phyloP scores from a whole-genome alignment of 2,888 invertebrate species.

The Philhelius pedissequus region DNA sequence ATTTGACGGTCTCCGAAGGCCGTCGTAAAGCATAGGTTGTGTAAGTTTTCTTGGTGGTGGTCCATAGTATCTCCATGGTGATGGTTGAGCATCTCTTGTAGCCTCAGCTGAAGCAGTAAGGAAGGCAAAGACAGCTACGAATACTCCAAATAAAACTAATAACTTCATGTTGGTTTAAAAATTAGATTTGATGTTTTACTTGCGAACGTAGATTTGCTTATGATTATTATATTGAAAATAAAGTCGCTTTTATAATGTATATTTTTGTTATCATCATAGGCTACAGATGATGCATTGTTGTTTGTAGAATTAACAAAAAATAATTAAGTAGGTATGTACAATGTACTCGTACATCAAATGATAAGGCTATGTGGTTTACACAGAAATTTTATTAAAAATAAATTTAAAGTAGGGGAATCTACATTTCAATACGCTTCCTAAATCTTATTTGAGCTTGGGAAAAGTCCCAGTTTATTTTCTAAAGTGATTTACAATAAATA shows the following conservation, averaged over 20 bases:
- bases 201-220: background rate
- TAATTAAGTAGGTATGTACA: too few species aligned
- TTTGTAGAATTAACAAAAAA: background rate
- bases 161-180: conserved; percentile 22
- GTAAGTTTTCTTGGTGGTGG: conserved; percentile 30
- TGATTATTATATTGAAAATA: background rate
- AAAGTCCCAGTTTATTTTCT: too few species aligned
- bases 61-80: background rate
- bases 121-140: conserved; percentile 1
- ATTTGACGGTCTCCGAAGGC: conserved; percentile 21
- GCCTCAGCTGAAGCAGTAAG: conserved; percentile 9
- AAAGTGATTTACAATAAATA: too few species aligned
- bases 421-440: background rate
- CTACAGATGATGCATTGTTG: background rate
- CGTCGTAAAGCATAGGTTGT: conserved; percentile 47
- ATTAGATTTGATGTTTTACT: background rate
- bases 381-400: background rate
- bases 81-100: conserved; percentile 7
- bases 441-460: too few species aligned
- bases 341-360: too few species aligned
- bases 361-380: conserved; percentile 20
- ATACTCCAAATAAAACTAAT: background rate
- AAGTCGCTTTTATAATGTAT: conserved; percentile 33
- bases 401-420: background rate
- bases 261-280: background rate